A percentile compares a stretch with the other conserved stretches of the same genome.
Evolutionary conservation across 2,113 vertebrate genomes (phyloP).

Genomic region (Mirza zaza): DNA sequence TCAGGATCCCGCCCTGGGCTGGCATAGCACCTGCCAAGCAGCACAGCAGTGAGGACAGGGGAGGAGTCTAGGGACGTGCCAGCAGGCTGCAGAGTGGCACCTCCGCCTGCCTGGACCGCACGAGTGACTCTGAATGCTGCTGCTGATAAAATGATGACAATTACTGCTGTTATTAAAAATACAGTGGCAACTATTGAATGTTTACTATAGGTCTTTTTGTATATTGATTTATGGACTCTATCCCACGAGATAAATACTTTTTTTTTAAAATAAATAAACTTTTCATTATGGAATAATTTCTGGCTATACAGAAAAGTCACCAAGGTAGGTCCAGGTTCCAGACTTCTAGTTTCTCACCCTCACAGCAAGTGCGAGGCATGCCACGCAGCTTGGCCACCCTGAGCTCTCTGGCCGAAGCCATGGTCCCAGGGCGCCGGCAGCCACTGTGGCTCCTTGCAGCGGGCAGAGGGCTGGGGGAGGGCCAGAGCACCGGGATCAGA

Average conservation of each 20-base stretch:
- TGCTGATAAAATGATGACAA: background rate
- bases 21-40: conserved; percentile 48
- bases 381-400: too few species aligned
- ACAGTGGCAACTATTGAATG: too few species aligned
- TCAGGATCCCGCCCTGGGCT: conserved; percentile 43
- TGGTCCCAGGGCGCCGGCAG: background rate
- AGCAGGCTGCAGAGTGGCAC: too few species aligned
- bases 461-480: background rate
- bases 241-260: background rate
- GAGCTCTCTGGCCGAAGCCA: background rate
- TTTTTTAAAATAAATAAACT: background rate
- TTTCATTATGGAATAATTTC: background rate
- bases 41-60: background rate
- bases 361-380: background rate
- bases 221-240: background rate
- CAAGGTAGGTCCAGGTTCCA: background rate
- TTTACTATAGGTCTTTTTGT: background rate
- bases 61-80: background rate
- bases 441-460: background rate
- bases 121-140: background rate
- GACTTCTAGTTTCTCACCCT: background rate
- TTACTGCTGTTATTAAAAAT: background rate
- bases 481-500: background rate
- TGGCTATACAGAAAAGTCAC: background rate
- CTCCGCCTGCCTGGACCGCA: background rate